Evolutionary conservation across 2,113 vertebrate genomes (phyloP), one percentile per base, ranked within the genome.

Genomic region (Lipophrys pholis): DNA sequence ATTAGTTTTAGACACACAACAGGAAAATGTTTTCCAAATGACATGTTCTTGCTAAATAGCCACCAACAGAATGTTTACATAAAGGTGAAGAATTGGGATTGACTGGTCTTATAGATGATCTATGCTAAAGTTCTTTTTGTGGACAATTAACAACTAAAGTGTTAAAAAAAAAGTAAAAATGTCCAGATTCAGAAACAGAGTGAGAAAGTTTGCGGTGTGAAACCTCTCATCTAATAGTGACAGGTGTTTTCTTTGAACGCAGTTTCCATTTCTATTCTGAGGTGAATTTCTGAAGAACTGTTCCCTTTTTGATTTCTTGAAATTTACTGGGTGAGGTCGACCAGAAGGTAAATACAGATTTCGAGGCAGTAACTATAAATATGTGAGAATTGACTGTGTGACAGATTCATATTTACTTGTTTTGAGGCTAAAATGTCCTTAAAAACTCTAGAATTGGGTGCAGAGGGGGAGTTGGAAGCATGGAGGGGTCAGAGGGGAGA

Each of bases 201-300:
- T 30, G 38, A 5, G 11, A 21, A 50, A 53, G 36, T 8, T 35
- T 6, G 11, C 62, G 62, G 8, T 36, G 35, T 14, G 14, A 43
- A 55, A 57, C n/a, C 35, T 40, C 54, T 60, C 46, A 55, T 69
- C 6, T 11, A 64, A 76, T 16, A 56, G 41, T 52, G 12, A 12
- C 55, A 58, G 51, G 14, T 71, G 35, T 38, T 60, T 41, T 62
- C 21, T 54, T 35, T 53, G 3, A 60, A 53, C 36, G 10, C 52
- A 57, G 17, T 66, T 53, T 78, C 16, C 55, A 9, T 64, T 73
- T 49, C 12, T 67, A n/a, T 51, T 56, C 39, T 8, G 14, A 66
- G 45, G 6, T 66, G 8, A 69, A 54, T 15, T 49, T 15, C 16
- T 35, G 21, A 21, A 11, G n/a, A 53, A 21, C 6, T 38, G 5